Evolutionary conservation across 1,140 invertebrate species (phyloP).

Genomic region (Plutomurus gul): DNA sequence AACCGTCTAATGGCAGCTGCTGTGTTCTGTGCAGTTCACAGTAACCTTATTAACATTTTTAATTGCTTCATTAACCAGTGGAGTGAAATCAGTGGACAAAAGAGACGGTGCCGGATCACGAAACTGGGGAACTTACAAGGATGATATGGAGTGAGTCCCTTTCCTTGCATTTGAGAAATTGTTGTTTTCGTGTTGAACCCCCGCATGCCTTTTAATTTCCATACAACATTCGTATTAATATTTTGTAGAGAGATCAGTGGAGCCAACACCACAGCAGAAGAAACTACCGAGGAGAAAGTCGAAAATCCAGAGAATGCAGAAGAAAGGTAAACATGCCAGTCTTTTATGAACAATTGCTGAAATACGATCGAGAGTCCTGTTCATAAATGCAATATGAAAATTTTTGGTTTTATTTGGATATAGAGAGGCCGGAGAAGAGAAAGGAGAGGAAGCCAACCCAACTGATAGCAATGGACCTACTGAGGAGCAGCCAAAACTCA

Average conservation of each 20-base stretch:
- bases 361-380: neutral
- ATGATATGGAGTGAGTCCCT: slow-evolving; percentile 76
- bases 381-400: neutral
- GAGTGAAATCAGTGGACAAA: slow-evolving; percentile 91
- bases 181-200: neutral
- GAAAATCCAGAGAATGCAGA: slow-evolving; percentile 33
- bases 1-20: neutral
- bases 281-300: neutral
- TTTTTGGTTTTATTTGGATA: neutral
- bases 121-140: slow-evolving; percentile 93
- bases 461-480: slow-evolving; percentile 51
- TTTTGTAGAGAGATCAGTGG: neutral
- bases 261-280: neutral
- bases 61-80: slow-evolving; percentile 64
- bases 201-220: neutral
- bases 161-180: neutral
- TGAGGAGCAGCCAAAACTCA: slow-evolving; percentile 62
- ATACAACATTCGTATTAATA: neutral
- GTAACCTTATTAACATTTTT: slow-evolving; percentile 1
- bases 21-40: neutral
- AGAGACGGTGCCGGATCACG: slow-evolving; percentile 89
- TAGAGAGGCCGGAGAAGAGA: slow-evolving; percentile 34
- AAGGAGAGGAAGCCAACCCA: slow-evolving; percentile 3
- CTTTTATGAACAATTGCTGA: neutral
- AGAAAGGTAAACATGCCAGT: neutral